Evolutionary conservation across 2,797 vertebrate species (phyloP).

Genomic region (Rhinophrynus dorsalis): DNA sequence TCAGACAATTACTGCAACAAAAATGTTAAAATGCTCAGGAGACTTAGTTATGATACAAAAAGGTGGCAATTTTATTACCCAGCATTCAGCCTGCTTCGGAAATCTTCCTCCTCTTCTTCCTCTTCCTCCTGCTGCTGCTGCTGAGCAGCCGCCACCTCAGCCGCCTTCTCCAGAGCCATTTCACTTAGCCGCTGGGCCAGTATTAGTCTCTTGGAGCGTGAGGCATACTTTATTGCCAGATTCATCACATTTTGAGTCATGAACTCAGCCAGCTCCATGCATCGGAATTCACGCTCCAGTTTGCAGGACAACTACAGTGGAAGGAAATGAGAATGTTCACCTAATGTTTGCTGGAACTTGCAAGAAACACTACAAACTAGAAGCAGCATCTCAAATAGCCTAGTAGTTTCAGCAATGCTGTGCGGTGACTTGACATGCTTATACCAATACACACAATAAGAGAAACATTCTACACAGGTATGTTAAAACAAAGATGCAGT

Average conservation of each 20-base stretch:
- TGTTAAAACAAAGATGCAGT: too few relatives aligned
- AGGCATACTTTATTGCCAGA: slow-evolving; percentile 90
- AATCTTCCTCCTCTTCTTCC: slow-evolving; percentile 68
- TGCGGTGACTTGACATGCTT: too few relatives aligned
- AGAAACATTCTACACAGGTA: too few relatives aligned
- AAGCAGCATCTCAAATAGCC: too few relatives aligned
- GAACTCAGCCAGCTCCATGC: slow-evolving; percentile 86
- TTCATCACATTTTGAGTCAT: slow-evolving; percentile 86
- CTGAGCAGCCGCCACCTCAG: slow-evolving; percentile 61
- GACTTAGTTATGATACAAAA: too few relatives aligned
- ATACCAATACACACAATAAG: too few relatives aligned
- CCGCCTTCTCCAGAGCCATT: slow-evolving; percentile 82
- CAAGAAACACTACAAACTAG: too few relatives aligned
- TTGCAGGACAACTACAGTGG: slow-evolving; percentile 86
- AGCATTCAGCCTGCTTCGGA: slow-evolving; percentile 55
- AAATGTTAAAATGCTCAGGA: too few relatives aligned
- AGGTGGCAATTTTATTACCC: slow-evolving; percentile 76
- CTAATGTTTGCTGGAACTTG: too few relatives aligned
- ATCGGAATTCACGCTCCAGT: slow-evolving; percentile 90
- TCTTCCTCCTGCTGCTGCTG: slow-evolving; percentile 61
- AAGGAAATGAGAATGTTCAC: background rate
- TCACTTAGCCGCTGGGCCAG: slow-evolving; percentile 87
- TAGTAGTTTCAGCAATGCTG: too few relatives aligned
- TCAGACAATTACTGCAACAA: too few relatives aligned
- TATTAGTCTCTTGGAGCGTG: slow-evolving; percentile 81